Conservation (phyloP, 2,113 vertebrate genomes). For the Morone saxatilis region DNA sequence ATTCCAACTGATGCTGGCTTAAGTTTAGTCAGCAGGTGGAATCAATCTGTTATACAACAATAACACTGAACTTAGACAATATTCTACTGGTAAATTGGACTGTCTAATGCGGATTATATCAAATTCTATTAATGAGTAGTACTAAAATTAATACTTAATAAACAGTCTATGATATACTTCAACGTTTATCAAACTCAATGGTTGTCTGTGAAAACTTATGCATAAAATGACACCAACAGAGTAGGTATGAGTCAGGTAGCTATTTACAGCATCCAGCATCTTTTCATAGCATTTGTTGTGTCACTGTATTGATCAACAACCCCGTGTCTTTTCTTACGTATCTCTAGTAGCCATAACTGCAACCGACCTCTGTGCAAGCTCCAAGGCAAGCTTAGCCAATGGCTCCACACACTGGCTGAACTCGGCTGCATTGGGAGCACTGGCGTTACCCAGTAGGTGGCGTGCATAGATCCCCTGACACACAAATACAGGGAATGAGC, state of each 20-base stretch:
- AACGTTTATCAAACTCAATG: neutral
- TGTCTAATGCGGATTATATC: neutral
- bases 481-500: neutral
- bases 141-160: neutral
- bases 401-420: conserved; percentile 88
- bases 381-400: conserved; percentile 88
- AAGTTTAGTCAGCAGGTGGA: conserved; percentile 26
- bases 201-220: neutral
- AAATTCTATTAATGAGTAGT: neutral
- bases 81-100: neutral
- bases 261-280: neutral
- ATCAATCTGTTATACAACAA: neutral
- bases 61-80: neutral
- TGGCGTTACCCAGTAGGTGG: conserved; percentile 91
- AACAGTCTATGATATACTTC: neutral
- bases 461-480: conserved; percentile 90
- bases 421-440: conserved; percentile 85
- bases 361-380: conserved; percentile 85
- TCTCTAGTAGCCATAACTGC: neutral
- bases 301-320: neutral
- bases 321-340: neutral
- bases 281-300: neutral
- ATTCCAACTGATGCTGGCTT: conserved; percentile 30
- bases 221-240: neutral
- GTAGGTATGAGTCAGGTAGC: neutral